Percentiles rank a stretch among this genome's conserved stretches.
Evolutionary conservation across 1,140 invertebrate genomes (phyloP).

Genomic region (Dreissena rostriformis): DNA sequence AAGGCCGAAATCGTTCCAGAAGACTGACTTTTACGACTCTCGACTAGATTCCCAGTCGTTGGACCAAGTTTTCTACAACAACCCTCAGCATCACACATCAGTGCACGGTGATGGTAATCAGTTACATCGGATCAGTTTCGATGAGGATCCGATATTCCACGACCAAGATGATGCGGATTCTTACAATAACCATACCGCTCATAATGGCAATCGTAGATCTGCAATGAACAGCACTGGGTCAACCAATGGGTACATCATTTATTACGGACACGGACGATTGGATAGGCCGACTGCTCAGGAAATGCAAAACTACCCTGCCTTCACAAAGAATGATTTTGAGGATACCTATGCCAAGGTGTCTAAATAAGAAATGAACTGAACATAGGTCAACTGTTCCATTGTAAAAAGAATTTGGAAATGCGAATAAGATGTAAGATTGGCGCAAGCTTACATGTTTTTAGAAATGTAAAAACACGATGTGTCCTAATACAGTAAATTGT

Average conservation of each 20-base stretch:
- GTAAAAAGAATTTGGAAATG: too few species aligned
- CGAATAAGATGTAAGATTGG: too few species aligned
- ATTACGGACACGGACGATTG: slow-evolving; percentile 15
- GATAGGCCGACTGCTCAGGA: not conserved
- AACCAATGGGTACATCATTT: slow-evolving; percentile 23
- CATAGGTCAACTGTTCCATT: too few species aligned
- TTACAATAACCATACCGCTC: not conserved
- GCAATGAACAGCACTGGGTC: not conserved
- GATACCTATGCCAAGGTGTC: too few species aligned
- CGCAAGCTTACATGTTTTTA: too few species aligned
- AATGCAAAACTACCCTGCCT: not conserved
- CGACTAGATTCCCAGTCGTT: not conserved
- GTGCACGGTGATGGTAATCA: not conserved
- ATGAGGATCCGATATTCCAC: not conserved
- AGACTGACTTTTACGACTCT: not conserved
- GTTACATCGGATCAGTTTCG: not conserved
- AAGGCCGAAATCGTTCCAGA: not conserved
- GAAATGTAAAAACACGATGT: too few species aligned
- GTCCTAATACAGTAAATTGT: too few species aligned
- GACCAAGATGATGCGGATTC: not conserved
- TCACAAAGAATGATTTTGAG: slow-evolving; percentile 18
- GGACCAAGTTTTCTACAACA: not conserved
- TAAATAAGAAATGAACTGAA: too few species aligned
- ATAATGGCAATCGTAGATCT: not conserved
- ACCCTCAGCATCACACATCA: not conserved